Evolutionary conservation across 2,797 vertebrate species (phyloP).

Genomic region (Leucoraja ocellata): DNA sequence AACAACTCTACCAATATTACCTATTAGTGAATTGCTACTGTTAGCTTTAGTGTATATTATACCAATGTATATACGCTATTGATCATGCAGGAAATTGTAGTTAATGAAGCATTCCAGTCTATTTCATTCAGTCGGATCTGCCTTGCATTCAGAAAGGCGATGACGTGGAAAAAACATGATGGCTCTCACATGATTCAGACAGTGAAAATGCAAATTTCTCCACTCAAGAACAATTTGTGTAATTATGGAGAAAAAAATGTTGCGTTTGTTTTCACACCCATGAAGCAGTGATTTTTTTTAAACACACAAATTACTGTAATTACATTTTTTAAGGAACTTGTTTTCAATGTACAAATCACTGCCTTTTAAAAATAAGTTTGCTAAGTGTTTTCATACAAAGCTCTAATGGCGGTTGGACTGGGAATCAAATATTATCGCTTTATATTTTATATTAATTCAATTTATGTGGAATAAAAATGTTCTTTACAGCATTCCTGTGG

Average conservation of each 20-base stretch:
- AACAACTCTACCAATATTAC: neutral
- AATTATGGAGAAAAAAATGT: no score
- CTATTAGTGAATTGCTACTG: neutral
- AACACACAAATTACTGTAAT: neutral
- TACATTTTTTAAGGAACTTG: neutral
- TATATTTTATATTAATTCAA: neutral
- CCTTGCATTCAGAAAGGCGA: no score
- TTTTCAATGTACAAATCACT: neutral
- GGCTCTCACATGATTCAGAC: neutral
- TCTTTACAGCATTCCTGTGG: no score
- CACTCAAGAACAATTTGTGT: no score
- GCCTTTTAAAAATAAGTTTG: neutral
- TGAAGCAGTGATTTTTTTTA: neutral
- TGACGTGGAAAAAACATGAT: no score
- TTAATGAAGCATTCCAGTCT: neutral
- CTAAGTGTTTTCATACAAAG: neutral
- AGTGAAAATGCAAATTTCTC: neutral
- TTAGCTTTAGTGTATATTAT: neutral
- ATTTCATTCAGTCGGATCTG: neutral
- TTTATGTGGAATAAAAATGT: neutral
- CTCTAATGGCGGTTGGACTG: neutral
- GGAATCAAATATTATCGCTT: neutral
- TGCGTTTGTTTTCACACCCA: neutral
- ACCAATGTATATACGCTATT: neutral
- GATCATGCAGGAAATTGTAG: neutral